Base-by-base conservation (phyloP, 2,113 vertebrate genomes). In the Glareola pratincola region DNA sequence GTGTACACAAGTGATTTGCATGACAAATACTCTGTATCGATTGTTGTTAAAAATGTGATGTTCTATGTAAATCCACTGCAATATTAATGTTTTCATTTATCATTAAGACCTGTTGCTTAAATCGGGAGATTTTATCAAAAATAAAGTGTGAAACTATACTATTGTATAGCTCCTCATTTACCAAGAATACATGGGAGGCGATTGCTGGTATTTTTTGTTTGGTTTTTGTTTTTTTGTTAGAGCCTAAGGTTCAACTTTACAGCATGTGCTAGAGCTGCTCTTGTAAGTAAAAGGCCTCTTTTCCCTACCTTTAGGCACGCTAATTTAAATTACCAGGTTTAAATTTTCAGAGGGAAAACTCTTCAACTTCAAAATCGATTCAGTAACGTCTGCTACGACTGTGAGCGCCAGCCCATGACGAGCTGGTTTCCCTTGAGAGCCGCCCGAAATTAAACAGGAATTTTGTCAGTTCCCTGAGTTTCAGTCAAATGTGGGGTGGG, bases 1-100 rank as follows among this genome's bases (percentile, higher is more conserved):
- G 6, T 98, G 97, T 98, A 96, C 86, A 96, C 92, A 95, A 91
- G 93, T 89, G 94, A 79, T 88, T 27, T 97, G 98, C 98, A 98
- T 98, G 98, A 96, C 94, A 94, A 96, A 89, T 85, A 92, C 37
- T 92, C 88, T 96, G 60, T 96, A 97, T 94, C 95, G 86, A 81
- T 94, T 91, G 92, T 91, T 96, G 96, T 96, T 96, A 74, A 95
- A 95, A 82, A 67, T 68, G 90, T 85, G 95, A 87, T 66, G 92
- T 79, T 89, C 83, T 88, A 36, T 96, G 96, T 97, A 84, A 94
- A 94, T 84, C 75, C 86, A 93, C 75, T 90, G 90, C 93, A 97
- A 97, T 96, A 96, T 90, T 95, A 85, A 94, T 92, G 77, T 98
- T 96, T 93, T 94, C 94, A 96, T 84, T 88, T 96, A 95, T 75